A percentile compares a stretch with the other conserved stretches of the same genome.
phyloP scores from a whole-genome alignment of 2,113 vertebrate species.

The Elephantulus edwardii region DNA sequence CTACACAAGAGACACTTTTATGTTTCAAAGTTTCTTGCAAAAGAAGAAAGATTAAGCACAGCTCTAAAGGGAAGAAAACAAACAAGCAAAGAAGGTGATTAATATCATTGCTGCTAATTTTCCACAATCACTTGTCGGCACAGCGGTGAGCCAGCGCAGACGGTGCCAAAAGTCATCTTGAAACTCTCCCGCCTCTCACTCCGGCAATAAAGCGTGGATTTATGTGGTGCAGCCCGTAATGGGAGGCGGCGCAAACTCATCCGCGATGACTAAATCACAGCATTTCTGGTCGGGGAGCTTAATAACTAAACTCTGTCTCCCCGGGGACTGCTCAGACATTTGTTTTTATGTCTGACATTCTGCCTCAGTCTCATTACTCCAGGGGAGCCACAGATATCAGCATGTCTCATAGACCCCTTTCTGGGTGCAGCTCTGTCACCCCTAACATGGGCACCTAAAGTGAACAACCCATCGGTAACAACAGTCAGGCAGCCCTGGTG shows the following conservation, averaged over 20 bases:
- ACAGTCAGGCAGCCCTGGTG: neutral
- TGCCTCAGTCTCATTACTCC: conserved; percentile 74
- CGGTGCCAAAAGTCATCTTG: conserved; percentile 59
- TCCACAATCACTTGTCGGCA: conserved; percentile 58
- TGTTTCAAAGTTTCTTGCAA: neutral
- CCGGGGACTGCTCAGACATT: conserved; percentile 77
- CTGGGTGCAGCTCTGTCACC: neutral
- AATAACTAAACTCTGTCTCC: conserved; percentile 80
- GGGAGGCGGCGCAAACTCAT: conserved; percentile 80
- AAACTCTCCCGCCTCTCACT: conserved; percentile 71
- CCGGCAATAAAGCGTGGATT: conserved; percentile 73
- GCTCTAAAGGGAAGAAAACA: neutral
- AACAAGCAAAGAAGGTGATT: conserved; percentile 46
- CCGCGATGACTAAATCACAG: conserved; percentile 75
- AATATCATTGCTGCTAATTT: conserved; percentile 74
- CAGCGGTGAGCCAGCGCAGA: conserved; percentile 57
- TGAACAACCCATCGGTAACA: neutral
- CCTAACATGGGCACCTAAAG: neutral
- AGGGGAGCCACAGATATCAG: conserved; percentile 64
- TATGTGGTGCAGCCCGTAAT: conserved; percentile 63
- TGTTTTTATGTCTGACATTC: conserved; percentile 84
- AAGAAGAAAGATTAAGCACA: conserved; percentile 43
- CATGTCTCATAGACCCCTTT: neutral
- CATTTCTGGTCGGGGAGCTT: conserved; percentile 78
- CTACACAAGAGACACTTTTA: neutral